A percentile compares a stretch with the other conserved stretches of the same genome.
Evolutionary conservation across 2,888 invertebrate genomes (phyloP).

Genomic region (Acrocyrtus sp.): DNA sequence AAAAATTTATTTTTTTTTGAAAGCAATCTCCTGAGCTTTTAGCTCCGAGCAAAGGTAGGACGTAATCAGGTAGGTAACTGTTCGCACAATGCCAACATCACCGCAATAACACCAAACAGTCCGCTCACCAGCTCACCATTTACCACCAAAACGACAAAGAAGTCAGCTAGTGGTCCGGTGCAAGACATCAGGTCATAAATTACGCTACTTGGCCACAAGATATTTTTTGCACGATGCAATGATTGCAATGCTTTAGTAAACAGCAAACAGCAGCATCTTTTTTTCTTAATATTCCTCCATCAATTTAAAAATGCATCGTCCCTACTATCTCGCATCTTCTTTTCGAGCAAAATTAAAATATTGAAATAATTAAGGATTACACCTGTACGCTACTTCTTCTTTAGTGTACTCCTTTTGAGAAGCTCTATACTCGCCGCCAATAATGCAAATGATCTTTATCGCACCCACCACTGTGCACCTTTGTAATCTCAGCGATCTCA

Average conservation of each 20-base stretch:
- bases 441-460: conserved; percentile 23
- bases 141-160: conserved; percentile 12
- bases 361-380: conserved; percentile 37
- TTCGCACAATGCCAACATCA: conserved; percentile 9
- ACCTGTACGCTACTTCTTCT: background rate
- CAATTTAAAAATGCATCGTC: background rate
- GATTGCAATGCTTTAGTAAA: no score
- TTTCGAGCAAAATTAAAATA: conserved; percentile 34
- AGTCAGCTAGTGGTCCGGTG: conserved; percentile 30
- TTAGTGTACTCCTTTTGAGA: conserved; percentile 4
- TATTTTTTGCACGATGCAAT: no score
- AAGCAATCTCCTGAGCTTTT: conserved; percentile 2
- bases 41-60: background rate
- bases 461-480: background rate
- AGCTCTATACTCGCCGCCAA: no score
- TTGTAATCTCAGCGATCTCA: no score
- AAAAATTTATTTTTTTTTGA: conserved; percentile 1
- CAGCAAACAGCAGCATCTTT: no score
- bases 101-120: background rate
- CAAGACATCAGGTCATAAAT: conserved; percentile 41
- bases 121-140: background rate
- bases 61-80: background rate
- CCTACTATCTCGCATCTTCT: background rate
- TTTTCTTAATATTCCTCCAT: no score
- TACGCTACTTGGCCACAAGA: conserved; percentile 32